These are phyloP conservation scores for Melanocharis versteri DNA, from an alignment of 2,113 vertebrate genomes.

Conservation along the genomic window DNA sequence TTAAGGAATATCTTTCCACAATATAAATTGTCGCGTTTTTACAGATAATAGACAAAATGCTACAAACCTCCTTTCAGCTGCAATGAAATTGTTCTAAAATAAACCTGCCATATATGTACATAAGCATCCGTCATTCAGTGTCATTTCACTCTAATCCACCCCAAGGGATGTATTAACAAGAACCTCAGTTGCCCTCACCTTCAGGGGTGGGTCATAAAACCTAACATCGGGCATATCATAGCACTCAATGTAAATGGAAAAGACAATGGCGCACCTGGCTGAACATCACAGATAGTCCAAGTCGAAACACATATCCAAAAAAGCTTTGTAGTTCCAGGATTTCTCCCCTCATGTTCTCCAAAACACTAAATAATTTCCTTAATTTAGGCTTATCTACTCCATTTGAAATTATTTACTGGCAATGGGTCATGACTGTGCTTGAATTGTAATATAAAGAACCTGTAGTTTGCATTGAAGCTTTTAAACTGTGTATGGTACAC, in stretches of 20 bases:
- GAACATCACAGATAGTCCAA: background rate
- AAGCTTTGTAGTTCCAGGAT: background rate
- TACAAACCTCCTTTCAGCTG: background rate
- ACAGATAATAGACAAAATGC: background rate
- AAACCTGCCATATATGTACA: background rate
- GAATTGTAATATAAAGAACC: background rate
- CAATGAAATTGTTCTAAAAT: background rate
- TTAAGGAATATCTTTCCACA: background rate
- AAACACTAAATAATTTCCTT: background rate
- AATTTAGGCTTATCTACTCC: background rate
- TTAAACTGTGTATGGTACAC: background rate
- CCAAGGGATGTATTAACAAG: background rate
- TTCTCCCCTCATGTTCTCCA: background rate
- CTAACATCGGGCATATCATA: background rate
- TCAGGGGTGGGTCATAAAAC: background rate
- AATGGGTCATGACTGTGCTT: background rate
- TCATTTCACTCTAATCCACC: background rate
- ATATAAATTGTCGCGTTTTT: background rate
- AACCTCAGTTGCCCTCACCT: background rate
- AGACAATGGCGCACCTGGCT: background rate
- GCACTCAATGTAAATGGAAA: background rate
- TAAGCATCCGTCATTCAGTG: background rate
- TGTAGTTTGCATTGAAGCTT: background rate
- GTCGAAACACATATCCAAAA: background rate
- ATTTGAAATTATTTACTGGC: background rate